Conservation (phyloP, 2,888 invertebrate genomes). For the Tupiocoris notatus region DNA sequence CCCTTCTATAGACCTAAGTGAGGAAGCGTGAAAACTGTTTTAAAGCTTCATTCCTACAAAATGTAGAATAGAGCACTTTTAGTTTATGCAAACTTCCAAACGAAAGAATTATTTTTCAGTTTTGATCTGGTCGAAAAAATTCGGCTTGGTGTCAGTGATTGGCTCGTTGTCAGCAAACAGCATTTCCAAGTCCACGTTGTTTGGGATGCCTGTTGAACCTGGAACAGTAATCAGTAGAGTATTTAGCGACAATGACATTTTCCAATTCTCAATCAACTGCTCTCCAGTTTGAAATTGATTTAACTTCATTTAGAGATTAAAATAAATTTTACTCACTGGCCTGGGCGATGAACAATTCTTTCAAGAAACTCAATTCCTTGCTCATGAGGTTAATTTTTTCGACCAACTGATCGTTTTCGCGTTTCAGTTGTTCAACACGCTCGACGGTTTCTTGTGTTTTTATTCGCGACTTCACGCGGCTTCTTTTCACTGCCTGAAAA, state of each 20-base stretch:
- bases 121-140: constrained; percentile 19
- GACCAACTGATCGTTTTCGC: constrained; percentile 75
- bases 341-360: constrained; percentile 77
- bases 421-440: constrained; percentile 70
- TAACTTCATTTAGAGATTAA: no score
- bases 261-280: no score
- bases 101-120: background rate
- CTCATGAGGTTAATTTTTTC: constrained; percentile 78
- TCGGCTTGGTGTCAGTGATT: constrained; percentile 26
- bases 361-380: constrained; percentile 75
- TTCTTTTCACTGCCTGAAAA: constrained; percentile 82
- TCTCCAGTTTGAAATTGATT: no score
- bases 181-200: constrained; percentile 23
- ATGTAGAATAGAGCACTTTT: no score
- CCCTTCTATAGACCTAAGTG: no score
- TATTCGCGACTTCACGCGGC: constrained; percentile 73
- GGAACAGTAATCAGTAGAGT: no score
- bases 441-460: constrained; percentile 74
- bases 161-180: constrained; percentile 36
- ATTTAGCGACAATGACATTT: no score
- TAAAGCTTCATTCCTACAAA: no score
- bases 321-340: constrained; percentile 61
- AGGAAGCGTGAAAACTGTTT: no score
- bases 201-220: constrained; percentile 30
- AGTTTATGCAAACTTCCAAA: no score